These are phyloP conservation scores for Zophobas atratus DNA, from an alignment of 1,140 invertebrate species.

Conservation along the genomic window DNA sequence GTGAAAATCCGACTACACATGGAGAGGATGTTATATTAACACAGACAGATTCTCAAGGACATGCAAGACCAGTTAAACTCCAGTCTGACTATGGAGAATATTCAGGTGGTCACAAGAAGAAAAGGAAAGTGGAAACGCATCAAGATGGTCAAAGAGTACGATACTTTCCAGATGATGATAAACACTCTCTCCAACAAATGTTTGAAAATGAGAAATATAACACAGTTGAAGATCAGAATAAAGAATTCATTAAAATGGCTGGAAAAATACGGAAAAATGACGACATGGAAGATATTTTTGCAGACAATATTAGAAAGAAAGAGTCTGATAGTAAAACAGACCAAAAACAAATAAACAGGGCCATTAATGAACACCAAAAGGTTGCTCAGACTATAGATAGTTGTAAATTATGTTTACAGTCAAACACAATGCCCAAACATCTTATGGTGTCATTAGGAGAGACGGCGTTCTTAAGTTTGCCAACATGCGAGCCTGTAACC, in stretches of 20 bases:
- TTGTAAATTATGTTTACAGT: conserved; percentile 89
- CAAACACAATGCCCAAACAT: conserved; percentile 86
- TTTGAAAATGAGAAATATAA: conserved; percentile 92
- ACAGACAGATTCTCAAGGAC: conserved; percentile 79
- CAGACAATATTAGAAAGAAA: conserved; percentile 79
- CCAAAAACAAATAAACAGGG: conserved; percentile 76
- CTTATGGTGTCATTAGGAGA: conserved; percentile 87
- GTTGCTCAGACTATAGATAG: conserved; percentile 81
- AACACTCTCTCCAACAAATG: conserved; percentile 89
- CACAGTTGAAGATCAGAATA: conserved; percentile 86
- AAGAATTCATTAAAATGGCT: conserved; percentile 83
- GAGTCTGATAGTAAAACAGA: conserved; percentile 76
- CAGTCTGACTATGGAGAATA: conserved; percentile 63
- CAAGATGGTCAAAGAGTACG: conserved; percentile 79
- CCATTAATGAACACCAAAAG: conserved; percentile 82
- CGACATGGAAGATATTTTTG: conserved; percentile 92
- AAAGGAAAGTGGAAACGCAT: conserved; percentile 83
- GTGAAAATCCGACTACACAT: conserved; percentile 66
- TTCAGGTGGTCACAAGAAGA: conserved; percentile 68
- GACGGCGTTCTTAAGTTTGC: conserved; percentile 88
- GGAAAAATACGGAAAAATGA: conserved; percentile 79
- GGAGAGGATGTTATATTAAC: conserved; percentile 80
- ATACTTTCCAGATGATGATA: conserved; percentile 94
- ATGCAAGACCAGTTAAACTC: conserved; percentile 71
- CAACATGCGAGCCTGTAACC: conserved; percentile 84